Base-by-base conservation (phyloP, 2,113 vertebrate genomes). In the Baryphthengus martii region DNA sequence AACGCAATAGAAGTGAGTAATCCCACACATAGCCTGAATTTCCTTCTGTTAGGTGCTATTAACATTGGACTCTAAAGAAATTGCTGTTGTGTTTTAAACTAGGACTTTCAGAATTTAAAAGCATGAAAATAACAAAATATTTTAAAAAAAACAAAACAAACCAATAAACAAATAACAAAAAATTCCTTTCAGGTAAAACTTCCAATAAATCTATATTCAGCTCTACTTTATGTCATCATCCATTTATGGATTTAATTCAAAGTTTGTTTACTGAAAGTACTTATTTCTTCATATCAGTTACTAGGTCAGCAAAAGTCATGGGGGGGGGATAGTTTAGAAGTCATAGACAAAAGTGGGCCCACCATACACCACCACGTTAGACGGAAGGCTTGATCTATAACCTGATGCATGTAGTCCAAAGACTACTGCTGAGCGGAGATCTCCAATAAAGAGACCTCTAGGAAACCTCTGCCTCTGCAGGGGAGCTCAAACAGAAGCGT, bases 71-170 rank as follows among this genome's bases (percentile, higher is more conserved):
- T 19, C 28, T 13, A 8, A 61, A 66, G 31, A 90, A 93, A 45
- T 3, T 45, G 10, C 17, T 31, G 7, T 7, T 53, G 17, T 20
- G 6, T 42, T 76, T 72, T n/a, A 49, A 82, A 63, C 16, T 7
- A 58, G 83, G 45, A 17, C 25, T 79, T 70, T 12, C 29, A 31
- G 1, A 23, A 79, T 65, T 76, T 53, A 26, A 67, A 85, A 53
- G 0, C 5, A 28, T 2, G 0, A 44, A 59, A 66, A 17, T 13
- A 31, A 19, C 13, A 8, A 45, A 12, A 18, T 19, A 10, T 72
- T 44, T 19, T 8, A 26, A 17, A 9, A 24, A 77, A 29, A 39
- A 39, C n/a, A 8, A 40, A 29, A 13, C 2, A n/a, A 15, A 23
- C 49, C 47, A 33, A 9, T 5, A 67, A 40, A 11, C 6, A 31